Evolutionary conservation across 2,888 invertebrate genomes (phyloP).

Genomic region (Odontocolon sp.): DNA sequence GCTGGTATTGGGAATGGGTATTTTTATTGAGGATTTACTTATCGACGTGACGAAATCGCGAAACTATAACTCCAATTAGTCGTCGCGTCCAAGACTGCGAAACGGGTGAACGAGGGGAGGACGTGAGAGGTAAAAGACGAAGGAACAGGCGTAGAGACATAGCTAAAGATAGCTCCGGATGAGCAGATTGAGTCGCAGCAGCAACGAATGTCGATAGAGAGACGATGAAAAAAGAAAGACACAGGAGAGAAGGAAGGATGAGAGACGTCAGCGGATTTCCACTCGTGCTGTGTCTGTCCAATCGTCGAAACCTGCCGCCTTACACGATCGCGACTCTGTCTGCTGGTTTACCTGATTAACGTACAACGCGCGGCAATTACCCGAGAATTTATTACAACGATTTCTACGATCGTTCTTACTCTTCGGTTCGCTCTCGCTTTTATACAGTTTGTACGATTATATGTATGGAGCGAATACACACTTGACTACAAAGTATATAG

Average conservation of each 20-base stretch:
- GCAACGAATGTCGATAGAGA: slow-evolving; percentile 29
- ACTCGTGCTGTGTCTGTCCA: not conserved
- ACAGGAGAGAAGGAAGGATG: not conserved
- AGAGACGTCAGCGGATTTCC: not conserved
- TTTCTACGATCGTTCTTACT: not conserved
- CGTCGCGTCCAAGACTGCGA: slow-evolving; percentile 1
- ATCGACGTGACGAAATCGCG: slow-evolving; percentile 35
- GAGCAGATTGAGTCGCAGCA: slow-evolving; percentile 22
- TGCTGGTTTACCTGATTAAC: slow-evolving; percentile 46
- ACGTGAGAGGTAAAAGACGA: not conserved
- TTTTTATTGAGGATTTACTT: too few relatives aligned
- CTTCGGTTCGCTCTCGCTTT: not conserved
- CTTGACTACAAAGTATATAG: not conserved
- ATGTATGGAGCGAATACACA: not conserved
- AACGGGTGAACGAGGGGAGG: slow-evolving; percentile 5
- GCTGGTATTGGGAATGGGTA: too few relatives aligned
- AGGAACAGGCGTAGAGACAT: not conserved
- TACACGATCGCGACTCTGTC: not conserved
- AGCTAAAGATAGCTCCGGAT: slow-evolving; percentile 4
- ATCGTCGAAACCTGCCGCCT: not conserved
- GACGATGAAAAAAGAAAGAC: slow-evolving; percentile 8
- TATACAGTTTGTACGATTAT: not conserved
- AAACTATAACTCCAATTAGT: slow-evolving; percentile 46
- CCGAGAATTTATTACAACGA: slow-evolving; percentile 45
- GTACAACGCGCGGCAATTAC: slow-evolving; percentile 40